Conservation (phyloP, 2,888 invertebrate genomes). For the Saturnia pavonia region DNA sequence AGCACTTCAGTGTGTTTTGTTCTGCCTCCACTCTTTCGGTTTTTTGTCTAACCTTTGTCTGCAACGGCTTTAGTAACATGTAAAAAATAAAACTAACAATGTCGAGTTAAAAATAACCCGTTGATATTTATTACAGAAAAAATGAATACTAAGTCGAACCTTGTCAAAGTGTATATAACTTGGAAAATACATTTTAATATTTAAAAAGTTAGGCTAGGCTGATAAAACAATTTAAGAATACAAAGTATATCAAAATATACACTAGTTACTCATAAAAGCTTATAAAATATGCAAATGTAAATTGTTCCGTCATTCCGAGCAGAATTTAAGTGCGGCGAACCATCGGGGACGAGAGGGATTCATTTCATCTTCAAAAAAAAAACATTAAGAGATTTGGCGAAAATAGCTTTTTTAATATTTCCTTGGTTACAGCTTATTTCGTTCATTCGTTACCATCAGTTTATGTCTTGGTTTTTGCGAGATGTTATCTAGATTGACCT, state of each 20-base stretch:
- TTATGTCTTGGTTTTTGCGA: slow-evolving; percentile 7
- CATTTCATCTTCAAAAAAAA: slow-evolving; percentile 19
- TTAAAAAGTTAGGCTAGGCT: neutral
- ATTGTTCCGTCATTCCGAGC: slow-evolving; percentile 18
- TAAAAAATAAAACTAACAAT: slow-evolving; percentile 50
- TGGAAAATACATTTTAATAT: neutral
- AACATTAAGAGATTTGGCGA: slow-evolving; percentile 19
- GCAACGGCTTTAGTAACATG: slow-evolving; percentile 49
- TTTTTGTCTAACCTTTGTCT: slow-evolving; percentile 63
- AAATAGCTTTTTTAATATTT: slow-evolving; percentile 20
- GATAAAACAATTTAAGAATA: neutral
- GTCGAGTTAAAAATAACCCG: slow-evolving; percentile 37
- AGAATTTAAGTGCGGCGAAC: slow-evolving; percentile 19
- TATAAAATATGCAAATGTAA: slow-evolving; percentile 21
- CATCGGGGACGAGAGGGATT: slow-evolving; percentile 21
- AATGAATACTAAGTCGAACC: neutral
- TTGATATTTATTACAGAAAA: neutral
- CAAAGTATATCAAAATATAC: neutral
- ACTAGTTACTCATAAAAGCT: slow-evolving; percentile 5
- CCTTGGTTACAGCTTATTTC: slow-evolving; percentile 13
- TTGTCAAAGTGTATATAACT: neutral
- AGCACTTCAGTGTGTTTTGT: slow-evolving; percentile 73
- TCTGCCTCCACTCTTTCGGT: slow-evolving; percentile 64
- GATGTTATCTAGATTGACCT: neutral
- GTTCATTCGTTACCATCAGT: neutral